Base-by-base conservation (phyloP, 2,888 invertebrate genomes). In the Trypoxylon attenuatum region DNA sequence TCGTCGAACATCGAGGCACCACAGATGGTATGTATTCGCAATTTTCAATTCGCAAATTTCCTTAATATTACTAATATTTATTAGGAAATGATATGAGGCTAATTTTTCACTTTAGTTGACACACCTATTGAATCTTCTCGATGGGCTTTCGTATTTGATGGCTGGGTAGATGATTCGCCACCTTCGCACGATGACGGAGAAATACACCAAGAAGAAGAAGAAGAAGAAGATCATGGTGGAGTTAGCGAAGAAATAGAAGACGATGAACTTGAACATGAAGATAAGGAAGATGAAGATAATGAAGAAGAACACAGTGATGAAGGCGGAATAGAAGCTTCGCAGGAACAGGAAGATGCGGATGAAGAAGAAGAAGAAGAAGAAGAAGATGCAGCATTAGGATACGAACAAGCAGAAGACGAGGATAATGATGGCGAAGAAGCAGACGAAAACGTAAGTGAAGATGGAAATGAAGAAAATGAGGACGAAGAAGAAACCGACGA, bases 1-100 rank as follows among this genome's bases (percentile, higher is more conserved):
- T 95, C 77, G 87, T 93, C 61, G 94, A 95, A 88, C 93, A 94
- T 84, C 91, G 94, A 82, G 95, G 94, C 33, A 88, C 92, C 38
- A 90, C 92, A 49, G 94, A 95, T 86, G 90, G 95, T 95, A 88
- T 91, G 92, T 61, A 38, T 27, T 3, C 8, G 10, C 38, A 1
- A 6, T 50, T 22, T 33, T 50, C 13, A n/a, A n/a, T 50, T 22
- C n/a, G 2, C 6, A 2, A 27, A 10, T 18, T 3, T 1, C 21
- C 1, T 19, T 23, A 27, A 1, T 2, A 45, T 3, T 21, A 5
- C 42, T 22, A 38, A 42, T 16, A 57, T 25, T 10, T 5, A 18
- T 45, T 33, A 41, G n/a, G n/a, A n/a, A 33, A 18, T 57, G 60
- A 62, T 19, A 2, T 23, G n/a, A n/a, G n/a, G 42, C 68, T 60